Base-by-base conservation (phyloP, 1,140 invertebrate genomes). In the Orchesella cincta region DNA sequence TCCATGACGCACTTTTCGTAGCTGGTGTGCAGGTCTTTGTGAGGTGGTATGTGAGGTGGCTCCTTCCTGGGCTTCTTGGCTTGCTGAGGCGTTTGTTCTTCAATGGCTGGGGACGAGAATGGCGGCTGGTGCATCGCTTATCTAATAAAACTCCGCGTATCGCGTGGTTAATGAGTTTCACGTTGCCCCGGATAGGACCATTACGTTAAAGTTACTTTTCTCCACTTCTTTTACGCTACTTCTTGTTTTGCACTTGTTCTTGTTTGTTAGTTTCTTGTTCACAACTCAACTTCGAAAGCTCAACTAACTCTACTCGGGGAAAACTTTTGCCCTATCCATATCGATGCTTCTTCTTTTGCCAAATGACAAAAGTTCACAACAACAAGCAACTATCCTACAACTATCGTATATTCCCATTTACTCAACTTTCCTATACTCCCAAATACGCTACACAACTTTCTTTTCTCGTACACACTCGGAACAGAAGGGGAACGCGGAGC, bases 1-100 rank as follows among this genome's bases (percentile, higher is more conserved):
- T 82, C 81, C 51, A 82, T 64, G 73, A 82, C 81, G 77, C 81
- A 82, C 67, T 82, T 80, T 52, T 82, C 75, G 74, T 82, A 82
- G 39, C 39, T 46, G 39, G 18, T 18, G 5, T 46, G 5, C 39
- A 5, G 39, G 18, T 46, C 39, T 18, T 46, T 8, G 39, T 57
- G 39, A 46, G 18, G 18, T 46, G 5, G 5, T 5, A 18, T 5
- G 39, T 46, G 39, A 46, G 39, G 39, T 46, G 39, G 39, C 5
- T 18, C 39, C 5, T 8, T 46, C 39, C 39, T 46, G 5, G 39
- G 5, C 39, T 18, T 5, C 18, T 46, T 46, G 39, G 39, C 5
- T 46, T 46, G 39, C 18, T 46, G 39, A 46, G 39, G 39, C 39
- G 39, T 8, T 5, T 46, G 39, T 46, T 46, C 39, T n/a, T n/a